Percentiles rank a stretch among this genome's conserved stretches.
phyloP scores from a whole-genome alignment of 2,888 invertebrate genomes.

The Tanytarsus gracilentus region DNA sequence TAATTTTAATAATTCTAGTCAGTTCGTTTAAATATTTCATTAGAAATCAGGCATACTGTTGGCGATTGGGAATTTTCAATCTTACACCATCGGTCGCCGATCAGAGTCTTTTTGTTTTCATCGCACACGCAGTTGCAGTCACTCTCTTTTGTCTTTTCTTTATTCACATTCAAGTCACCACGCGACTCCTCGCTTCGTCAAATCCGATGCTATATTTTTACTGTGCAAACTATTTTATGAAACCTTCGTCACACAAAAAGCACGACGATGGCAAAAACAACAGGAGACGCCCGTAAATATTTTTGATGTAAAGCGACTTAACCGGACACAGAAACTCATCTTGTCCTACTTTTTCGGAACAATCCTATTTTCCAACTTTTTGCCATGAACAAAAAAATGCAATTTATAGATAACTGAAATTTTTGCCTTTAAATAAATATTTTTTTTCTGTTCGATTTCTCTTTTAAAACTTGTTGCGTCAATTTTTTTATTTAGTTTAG shows the following conservation, averaged over 20 bases:
- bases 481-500: no score
- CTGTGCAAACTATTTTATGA: constrained; percentile 46
- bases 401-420: background rate
- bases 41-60: constrained; percentile 9
- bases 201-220: constrained; percentile 87
- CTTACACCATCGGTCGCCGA: background rate
- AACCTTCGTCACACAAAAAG: constrained; percentile 33
- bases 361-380: constrained; percentile 75
- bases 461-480: no score
- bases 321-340: constrained; percentile 47
- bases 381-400: constrained; percentile 76
- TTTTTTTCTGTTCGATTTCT: background rate
- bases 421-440: background rate
- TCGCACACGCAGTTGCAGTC: constrained; percentile 64
- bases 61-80: constrained; percentile 26
- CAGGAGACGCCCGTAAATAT: constrained; percentile 42
- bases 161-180: constrained; percentile 87
- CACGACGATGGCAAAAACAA: constrained; percentile 47
- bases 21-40: constrained; percentile 50
- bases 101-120: constrained; percentile 54
- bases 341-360: constrained; percentile 77
- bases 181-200: constrained; percentile 74
- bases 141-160: constrained; percentile 67
- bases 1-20: constrained; percentile 54
- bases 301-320: constrained; percentile 13